phyloP scores from a whole-genome alignment of 2,888 invertebrate genomes.

The Frankliniella fusca region DNA sequence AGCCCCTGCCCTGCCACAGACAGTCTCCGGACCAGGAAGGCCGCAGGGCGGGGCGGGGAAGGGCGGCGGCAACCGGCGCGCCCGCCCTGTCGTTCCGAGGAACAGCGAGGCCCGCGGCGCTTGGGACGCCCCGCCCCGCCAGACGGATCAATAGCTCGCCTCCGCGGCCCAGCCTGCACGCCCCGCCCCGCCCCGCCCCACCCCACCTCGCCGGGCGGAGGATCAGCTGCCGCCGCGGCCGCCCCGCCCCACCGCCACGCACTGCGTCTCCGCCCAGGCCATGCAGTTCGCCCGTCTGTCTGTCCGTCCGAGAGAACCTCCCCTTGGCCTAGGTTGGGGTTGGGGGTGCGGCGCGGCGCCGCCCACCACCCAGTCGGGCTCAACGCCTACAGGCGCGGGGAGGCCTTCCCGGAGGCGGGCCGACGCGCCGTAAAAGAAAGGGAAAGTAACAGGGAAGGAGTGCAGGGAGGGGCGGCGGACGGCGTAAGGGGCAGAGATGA shows the following conservation, averaged over 20 bases:
- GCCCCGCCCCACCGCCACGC: not conserved
- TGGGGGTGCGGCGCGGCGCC: not conserved
- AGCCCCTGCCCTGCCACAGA: too few species aligned
- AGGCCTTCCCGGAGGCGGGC: not conserved
- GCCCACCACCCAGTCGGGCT: not conserved
- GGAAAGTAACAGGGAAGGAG: not conserved
- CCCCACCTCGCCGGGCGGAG: not conserved
- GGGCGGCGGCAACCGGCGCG: not conserved
- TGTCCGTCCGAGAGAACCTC: not conserved
- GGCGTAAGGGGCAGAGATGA: not conserved
- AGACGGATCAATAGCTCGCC: not conserved
- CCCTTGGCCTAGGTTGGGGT: slow-evolving; percentile 21
- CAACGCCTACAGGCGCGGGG: not conserved
- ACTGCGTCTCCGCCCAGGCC: not conserved
- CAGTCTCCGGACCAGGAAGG: not conserved
- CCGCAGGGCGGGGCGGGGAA: not conserved
- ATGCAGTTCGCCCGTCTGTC: not conserved
- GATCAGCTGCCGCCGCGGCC: not conserved
- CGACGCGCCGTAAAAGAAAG: not conserved
- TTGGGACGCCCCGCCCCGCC: not conserved
- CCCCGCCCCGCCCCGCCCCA: not conserved
- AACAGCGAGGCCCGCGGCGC: not conserved
- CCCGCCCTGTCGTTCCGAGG: not conserved
- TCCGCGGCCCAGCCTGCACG: not conserved
- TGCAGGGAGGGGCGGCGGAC: not conserved